A percentile compares a stretch with the other conserved stretches of the same genome.
Conservation (phyloP, 2,797 vertebrate genomes). For the Petrocephalus sullivani region DNA sequence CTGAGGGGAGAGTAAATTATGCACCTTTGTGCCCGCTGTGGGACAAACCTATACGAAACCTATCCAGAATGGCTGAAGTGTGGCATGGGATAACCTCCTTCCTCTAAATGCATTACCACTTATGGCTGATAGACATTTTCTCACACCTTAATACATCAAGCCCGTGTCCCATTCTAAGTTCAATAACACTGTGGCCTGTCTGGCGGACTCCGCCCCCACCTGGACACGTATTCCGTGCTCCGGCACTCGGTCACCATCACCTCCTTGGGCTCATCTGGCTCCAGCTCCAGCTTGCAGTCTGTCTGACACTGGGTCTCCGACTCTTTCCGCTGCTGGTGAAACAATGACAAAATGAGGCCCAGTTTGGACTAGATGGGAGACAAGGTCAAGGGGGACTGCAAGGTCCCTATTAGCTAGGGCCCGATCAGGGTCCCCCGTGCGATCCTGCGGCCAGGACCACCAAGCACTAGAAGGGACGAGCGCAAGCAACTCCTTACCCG, state of each 20-base stretch:
- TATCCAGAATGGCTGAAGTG: too few relatives aligned
- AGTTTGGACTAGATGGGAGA: neutral
- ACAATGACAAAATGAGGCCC: neutral
- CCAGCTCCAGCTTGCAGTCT: conserved; percentile 83
- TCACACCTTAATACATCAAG: neutral
- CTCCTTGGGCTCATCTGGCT: conserved; percentile 71
- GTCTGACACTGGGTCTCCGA: conserved; percentile 97
- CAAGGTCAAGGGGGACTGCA: neutral
- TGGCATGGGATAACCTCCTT: too few relatives aligned
- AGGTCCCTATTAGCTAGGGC: neutral
- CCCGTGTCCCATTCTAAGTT: neutral
- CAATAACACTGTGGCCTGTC: neutral
- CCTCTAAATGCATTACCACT: too few relatives aligned
- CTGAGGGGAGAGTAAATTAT: too few relatives aligned
- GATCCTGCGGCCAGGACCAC: neutral
- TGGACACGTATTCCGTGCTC: conserved; percentile 83
- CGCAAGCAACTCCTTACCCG: conserved; percentile 54
- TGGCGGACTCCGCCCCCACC: conserved; percentile 53
- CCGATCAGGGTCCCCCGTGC: neutral
- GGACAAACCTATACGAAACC: too few relatives aligned
- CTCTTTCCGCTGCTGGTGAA: conserved; percentile 82
- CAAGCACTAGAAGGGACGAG: neutral
- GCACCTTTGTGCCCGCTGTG: too few relatives aligned
- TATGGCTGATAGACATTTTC: too few relatives aligned
- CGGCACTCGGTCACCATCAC: conserved; percentile 65